A percentile compares a stretch with the other conserved stretches of the same genome.
Conservation (phyloP, 2,888 invertebrate species). For the Microctonus brassicae region DNA sequence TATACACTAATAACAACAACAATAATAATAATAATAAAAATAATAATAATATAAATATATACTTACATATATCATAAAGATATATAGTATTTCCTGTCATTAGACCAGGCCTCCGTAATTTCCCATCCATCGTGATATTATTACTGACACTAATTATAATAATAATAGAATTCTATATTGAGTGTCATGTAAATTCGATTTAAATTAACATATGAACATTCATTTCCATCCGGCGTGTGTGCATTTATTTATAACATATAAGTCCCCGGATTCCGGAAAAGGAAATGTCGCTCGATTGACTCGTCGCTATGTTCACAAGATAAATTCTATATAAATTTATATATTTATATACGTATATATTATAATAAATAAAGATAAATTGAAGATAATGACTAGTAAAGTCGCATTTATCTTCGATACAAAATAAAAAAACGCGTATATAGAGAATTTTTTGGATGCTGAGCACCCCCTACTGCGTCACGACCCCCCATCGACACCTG, state of each 20-base stretch:
- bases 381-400: slow-evolving; percentile 4
- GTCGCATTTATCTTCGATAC: slow-evolving; percentile 6
- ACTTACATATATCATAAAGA: slow-evolving; percentile 4
- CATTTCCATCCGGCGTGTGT: slow-evolving; percentile 56
- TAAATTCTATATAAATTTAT: neutral
- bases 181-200: slow-evolving; percentile 51
- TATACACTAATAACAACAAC: too few species aligned
- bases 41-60: too few species aligned
- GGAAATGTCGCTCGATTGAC: slow-evolving; percentile 41
- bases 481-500: slow-evolving; percentile 62
- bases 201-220: slow-evolving; percentile 63
- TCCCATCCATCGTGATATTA: slow-evolving; percentile 40
- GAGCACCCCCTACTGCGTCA: slow-evolving; percentile 59
- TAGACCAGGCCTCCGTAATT: slow-evolving; percentile 45
- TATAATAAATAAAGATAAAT: slow-evolving; percentile 7
- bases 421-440: neutral
- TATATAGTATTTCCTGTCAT: slow-evolving; percentile 58
- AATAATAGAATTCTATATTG: slow-evolving; percentile 44
- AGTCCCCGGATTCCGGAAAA: slow-evolving; percentile 40
- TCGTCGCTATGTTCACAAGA: slow-evolving; percentile 7
- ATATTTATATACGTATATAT: slow-evolving; percentile 13
- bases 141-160: slow-evolving; percentile 48
- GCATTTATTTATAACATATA: slow-evolving; percentile 20
- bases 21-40: too few species aligned
- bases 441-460: slow-evolving; percentile 23